Base-by-base conservation (phyloP, 2,888 invertebrate genomes). In the Temnothorax unifasciatus region DNA sequence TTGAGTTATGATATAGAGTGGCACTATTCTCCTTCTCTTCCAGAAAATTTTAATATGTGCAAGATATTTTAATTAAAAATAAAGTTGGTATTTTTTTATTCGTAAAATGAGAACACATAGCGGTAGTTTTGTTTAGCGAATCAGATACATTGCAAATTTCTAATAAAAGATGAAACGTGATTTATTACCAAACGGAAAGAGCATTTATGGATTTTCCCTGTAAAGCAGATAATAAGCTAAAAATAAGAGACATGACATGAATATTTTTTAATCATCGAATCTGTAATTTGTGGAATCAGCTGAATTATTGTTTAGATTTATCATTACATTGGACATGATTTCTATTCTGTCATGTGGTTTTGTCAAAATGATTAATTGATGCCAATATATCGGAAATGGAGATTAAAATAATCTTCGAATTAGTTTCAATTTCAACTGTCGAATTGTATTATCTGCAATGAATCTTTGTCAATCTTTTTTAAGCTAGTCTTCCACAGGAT, bases 381-480 rank as follows among this genome's bases (percentile, higher is more conserved):
- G 4, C 2, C 2, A 41, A 25, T 25, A 25, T 25, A 21, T 52
- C 15, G 15, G 11, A 57, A 41, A 41, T 25, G 0, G 0, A 71
- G 3, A 38, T 15, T 0, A 21, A 64, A 41, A 44, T 47, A 66
- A 66, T 18, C 9, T 25, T 18, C 13, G 21, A 34, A 61, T 15
- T 18, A 47, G 3, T 38, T 47, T 68, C 3, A 76, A 50, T 76
- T 47, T 64, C 13, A 61, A 47, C n/a, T 11, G 15, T 50, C 11
- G 50, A 34, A 64, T 0, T n/a, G 63, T 64, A 50, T 63, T 63
- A 50, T 13, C 38, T 11, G 18, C 2, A 3, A 66, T 76, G 8
- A 64, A 76, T 76, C 21, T 18, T 18, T 64, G 50, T 38, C 21
- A 21, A 63, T 50, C 13, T 2, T 34, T 66, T 64, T 66, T 52